Evolutionary conservation across 1,140 invertebrate species (phyloP), one percentile per base, ranked within the genome.

Genomic region (Drosophila nebulosa): DNA sequence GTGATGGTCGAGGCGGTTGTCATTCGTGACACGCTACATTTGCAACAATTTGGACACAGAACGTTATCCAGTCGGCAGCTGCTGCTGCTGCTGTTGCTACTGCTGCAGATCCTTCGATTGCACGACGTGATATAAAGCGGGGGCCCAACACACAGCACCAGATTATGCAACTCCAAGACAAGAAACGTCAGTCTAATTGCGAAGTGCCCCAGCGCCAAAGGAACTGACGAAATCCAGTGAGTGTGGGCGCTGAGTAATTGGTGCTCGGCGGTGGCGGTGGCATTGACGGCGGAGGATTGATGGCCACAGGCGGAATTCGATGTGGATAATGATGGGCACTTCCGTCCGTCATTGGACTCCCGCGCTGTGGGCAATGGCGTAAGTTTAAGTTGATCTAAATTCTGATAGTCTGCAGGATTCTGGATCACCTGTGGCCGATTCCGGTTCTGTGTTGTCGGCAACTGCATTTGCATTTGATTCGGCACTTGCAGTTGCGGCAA

Each of bases 231-330:
- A 81, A 58, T 61, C 81, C 69, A 32, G 32, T 60, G 5, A 64
- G 51, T 14, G 46, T 69, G 21, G 70, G 69, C 46, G 71, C 24
- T 0, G 81, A 74, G 53, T 78, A 69, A 24, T 75, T 78, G 55
- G 71, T 78, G 55, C 67, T 81, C 5, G 78, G 80, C n/a, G n/a
- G n/a, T n/a, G n/a, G n/a, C n/a, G n/a, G n/a, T n/a, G n/a, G n/a
- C n/a, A n/a, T n/a, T n/a, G n/a, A n/a, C n/a, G n/a, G n/a, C n/a
- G n/a, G n/a, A n/a, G n/a, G n/a, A n/a, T n/a, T n/a, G 0, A 63
- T 65, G 21, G 56, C 22, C 30, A 80, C 52, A 7, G 65, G 21
- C 35, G 24, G 24, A 2, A 4, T 12, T 32, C 12, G 30, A 2
- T 3, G 2, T 4, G 24, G 24, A 10, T 32, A 12, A 3, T 77